phyloP scores from a whole-genome alignment of 2,888 invertebrate species.

The Saturnia pavonia region DNA sequence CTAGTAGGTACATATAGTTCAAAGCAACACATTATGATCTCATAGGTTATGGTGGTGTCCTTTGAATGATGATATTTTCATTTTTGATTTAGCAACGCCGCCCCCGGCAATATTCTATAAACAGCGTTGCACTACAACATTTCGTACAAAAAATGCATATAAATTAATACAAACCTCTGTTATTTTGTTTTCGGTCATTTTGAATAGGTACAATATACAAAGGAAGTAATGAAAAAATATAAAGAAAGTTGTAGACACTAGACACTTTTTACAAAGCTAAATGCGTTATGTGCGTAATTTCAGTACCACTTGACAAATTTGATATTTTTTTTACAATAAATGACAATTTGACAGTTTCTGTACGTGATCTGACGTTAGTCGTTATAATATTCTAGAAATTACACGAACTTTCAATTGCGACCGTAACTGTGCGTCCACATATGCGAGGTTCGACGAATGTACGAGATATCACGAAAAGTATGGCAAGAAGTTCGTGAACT shows the following conservation, averaged over 20 bases:
- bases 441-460: too few species aligned
- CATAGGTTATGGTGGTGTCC: too few species aligned
- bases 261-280: too few species aligned
- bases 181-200: constrained; percentile 54
- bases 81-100: neutral
- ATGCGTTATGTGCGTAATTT: neutral
- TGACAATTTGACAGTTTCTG: neutral
- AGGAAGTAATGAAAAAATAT: neutral
- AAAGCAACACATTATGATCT: too few species aligned
- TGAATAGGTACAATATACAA: neutral
- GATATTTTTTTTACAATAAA: too few species aligned
- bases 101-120: neutral
- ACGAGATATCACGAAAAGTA: too few species aligned
- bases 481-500: too few species aligned
- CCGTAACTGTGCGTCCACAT: too few species aligned
- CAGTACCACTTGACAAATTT: neutral
- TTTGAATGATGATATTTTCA: neutral
- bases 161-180: constrained; percentile 49
- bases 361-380: neutral
- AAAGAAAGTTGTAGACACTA: too few species aligned
- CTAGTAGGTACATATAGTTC: too few species aligned
- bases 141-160: neutral
- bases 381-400: neutral
- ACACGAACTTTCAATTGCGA: too few species aligned
- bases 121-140: neutral